phyloP scores from a whole-genome alignment of 2,888 invertebrate genomes.

The Polyommatus iphigenia region DNA sequence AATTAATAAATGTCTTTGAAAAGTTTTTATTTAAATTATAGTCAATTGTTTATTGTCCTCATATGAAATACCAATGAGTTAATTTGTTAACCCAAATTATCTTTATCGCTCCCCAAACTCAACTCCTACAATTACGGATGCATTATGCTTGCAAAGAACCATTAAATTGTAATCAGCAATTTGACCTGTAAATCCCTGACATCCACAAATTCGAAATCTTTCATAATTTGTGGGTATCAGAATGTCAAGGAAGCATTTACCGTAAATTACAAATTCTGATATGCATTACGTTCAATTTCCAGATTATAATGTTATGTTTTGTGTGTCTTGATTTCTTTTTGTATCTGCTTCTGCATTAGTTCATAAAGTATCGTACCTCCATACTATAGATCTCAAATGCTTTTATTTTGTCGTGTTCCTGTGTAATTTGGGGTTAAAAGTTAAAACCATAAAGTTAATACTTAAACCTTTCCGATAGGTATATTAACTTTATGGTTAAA shows the following conservation, averaged over 20 bases:
- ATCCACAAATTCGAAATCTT: neutral
- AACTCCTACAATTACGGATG: neutral
- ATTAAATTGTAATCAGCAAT: neutral
- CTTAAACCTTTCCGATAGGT: too few relatives aligned
- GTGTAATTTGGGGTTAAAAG: too few relatives aligned
- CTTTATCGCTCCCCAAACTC: neutral
- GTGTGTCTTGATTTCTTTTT: too few relatives aligned
- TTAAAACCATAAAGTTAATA: too few relatives aligned
- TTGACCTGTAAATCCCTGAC: slow-evolving; percentile 16
- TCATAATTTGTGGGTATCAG: neutral
- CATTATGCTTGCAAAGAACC: neutral
- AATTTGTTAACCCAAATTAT: neutral
- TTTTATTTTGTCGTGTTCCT: too few relatives aligned
- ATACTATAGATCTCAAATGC: too few relatives aligned
- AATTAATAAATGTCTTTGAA: neutral
- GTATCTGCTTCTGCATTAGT: neutral
- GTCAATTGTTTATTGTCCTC: neutral
- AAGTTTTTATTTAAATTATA: too few relatives aligned
- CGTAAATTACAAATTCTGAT: neutral
- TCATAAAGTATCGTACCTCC: neutral
- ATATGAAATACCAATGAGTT: neutral
- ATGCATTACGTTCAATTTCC: neutral
- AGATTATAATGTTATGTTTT: neutral
- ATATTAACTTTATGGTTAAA: too few relatives aligned
- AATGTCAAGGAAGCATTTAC: slow-evolving; percentile 17